A percentile compares a stretch with the other conserved stretches of the same genome.
phyloP scores from a whole-genome alignment of 2,797 vertebrate genomes.

The Salmo trutta region DNA sequence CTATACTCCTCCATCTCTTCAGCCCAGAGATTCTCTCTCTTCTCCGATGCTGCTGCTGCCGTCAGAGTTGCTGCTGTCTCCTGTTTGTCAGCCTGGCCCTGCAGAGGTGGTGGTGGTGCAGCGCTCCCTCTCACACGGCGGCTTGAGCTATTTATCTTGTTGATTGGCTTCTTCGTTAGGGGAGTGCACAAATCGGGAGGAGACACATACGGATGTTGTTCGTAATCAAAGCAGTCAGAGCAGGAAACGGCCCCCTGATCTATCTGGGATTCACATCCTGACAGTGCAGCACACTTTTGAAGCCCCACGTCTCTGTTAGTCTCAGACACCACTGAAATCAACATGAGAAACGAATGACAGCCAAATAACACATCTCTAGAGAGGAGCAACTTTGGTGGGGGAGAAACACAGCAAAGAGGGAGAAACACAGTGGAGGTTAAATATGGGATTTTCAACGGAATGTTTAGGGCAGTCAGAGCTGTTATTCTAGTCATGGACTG shows the following conservation, averaged over 20 bases:
- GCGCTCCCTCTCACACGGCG: conserved; percentile 65
- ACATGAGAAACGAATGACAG: conserved; percentile 13
- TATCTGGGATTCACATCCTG: conserved; percentile 74
- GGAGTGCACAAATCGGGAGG: conserved; percentile 2
- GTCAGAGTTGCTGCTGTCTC: conserved; percentile 49
- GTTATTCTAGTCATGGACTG: conserved; percentile 68
- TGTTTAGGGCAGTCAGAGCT: conserved; percentile 62
- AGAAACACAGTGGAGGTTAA: conserved; percentile 50
- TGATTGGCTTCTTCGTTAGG: conserved; percentile 80
- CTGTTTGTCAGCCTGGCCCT: conserved; percentile 59
- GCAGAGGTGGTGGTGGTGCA: conserved; percentile 42
- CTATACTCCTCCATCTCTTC: conserved; percentile 79
- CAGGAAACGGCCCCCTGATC: conserved; percentile 72
- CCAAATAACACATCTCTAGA: conserved; percentile 21
- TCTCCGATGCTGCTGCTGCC: conserved; percentile 28
- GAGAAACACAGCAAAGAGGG: background rate
- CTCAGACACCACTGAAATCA: background rate
- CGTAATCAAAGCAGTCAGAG: conserved; percentile 80
- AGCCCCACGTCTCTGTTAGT: conserved; percentile 30
- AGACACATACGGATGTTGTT: conserved; percentile 72
- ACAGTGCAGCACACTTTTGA: conserved; percentile 60
- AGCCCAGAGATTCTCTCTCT: conserved; percentile 56
- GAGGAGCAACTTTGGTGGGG: background rate
- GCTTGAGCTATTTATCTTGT: conserved; percentile 73
- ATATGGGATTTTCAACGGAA: conserved; percentile 45